Evolutionary conservation across 2,113 vertebrate genomes (phyloP).

Genomic region (Myrmecobius fasciatus): DNA sequence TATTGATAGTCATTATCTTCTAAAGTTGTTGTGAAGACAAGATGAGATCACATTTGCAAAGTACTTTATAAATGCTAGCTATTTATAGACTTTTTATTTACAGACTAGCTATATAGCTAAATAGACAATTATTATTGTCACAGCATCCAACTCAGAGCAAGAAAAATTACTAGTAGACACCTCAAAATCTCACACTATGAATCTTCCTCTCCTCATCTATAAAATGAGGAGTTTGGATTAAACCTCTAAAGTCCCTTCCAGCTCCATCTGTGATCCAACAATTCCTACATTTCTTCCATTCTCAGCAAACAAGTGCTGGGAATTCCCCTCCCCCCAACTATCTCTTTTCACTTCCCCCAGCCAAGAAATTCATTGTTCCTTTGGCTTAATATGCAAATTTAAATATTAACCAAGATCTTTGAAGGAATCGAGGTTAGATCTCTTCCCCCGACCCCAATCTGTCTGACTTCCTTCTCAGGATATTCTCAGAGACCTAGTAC

Average conservation of each 20-base stretch:
- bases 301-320: neutral
- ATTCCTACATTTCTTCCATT: constrained; percentile 11
- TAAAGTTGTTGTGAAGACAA: neutral
- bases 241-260: neutral
- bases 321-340: neutral
- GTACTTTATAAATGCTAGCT: neutral
- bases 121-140: neutral
- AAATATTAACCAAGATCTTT: neutral
- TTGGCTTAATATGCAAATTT: neutral
- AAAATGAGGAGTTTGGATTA: neutral
- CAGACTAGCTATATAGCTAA: no score
- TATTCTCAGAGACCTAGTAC: neutral
- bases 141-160: neutral
- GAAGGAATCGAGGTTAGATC: neutral
- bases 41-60: neutral
- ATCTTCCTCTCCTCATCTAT: neutral
- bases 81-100: neutral
- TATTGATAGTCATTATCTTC: neutral
- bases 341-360: neutral
- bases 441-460: neutral
- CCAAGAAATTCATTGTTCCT: neutral
- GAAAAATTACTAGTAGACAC: neutral
- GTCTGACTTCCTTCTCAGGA: neutral
- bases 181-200: neutral
- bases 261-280: neutral